Evolutionary conservation across 2,797 vertebrate genomes (phyloP), one percentile per base, ranked within the genome.

Genomic region (Microctenopoma lineatum): DNA sequence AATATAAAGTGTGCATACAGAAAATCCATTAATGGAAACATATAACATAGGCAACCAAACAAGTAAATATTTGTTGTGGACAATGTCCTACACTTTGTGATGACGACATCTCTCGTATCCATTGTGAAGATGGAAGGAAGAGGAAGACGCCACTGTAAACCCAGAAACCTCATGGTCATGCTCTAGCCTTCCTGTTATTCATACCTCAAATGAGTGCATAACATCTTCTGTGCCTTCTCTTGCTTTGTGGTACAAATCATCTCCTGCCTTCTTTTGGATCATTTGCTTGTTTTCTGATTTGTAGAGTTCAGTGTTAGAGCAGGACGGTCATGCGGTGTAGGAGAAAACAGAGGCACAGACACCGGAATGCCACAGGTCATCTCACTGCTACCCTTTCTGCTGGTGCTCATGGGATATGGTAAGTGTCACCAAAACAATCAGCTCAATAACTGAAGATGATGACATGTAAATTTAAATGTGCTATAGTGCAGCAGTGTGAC

Each of bases 341-440:
- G 90, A 93, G 85, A 89, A 92, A 77, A 77, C 81, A 59, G 91
- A 89, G 92, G 92, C 88, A 89, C 87, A 84, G 73, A 90, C 90
- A 89, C 94, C 95, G 96, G 96, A 94, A 99, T 99, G 98, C 96
- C 95, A 96, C 95, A 92, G 89, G 92, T 94, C 91, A 92, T 93
- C 82, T 93, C 93, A 79, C 90, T 95, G 1, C 86, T 97, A 84
- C 90, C 95, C 0, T 89, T 96, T 72, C 91, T 98, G 87, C 91
- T 98, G 82, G 85, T 93, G 41, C 94, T 98, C 84, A 92, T 94
- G 92, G 97, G 96, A 90, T 96, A 89, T 0, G 96, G 98, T 99
- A 86, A 96, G 98, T 95, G 32, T 69, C 25, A 39, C 15, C 36
- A 48, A 74, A 59, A n/a, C 12, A 25, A 5, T 62, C 25, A 8